Evolutionary conservation across 2,797 vertebrate species (phyloP).

Genomic region (Botia kubotai): DNA sequence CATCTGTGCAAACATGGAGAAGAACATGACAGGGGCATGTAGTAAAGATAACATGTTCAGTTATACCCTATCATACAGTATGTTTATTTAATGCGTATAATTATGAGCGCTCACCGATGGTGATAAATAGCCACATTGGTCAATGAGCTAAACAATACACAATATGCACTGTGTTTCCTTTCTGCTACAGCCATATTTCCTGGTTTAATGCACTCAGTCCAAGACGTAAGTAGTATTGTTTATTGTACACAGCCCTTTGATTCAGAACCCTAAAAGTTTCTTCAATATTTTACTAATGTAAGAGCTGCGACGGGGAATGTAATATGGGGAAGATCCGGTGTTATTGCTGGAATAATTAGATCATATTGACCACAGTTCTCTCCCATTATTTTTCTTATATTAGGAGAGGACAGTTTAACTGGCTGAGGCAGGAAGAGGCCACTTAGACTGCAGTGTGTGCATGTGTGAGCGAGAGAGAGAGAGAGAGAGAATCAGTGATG

Average conservation of each 20-base stretch:
- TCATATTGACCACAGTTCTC: neutral
- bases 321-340: neutral
- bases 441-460: neutral
- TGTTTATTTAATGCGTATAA: constrained; percentile 14
- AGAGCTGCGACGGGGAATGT: neutral
- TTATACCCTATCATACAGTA: neutral
- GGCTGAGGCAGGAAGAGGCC: constrained; percentile 7
- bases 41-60: neutral
- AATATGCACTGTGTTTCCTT: neutral
- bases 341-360: constrained; percentile 29
- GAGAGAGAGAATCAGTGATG: neutral
- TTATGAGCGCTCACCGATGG: neutral
- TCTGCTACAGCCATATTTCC: neutral
- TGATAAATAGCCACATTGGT: neutral
- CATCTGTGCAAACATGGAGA: constrained; percentile 35
- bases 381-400: constrained; percentile 12
- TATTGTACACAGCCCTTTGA: neutral
- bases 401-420: constrained; percentile 7
- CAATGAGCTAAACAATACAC: neutral
- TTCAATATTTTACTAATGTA: neutral
- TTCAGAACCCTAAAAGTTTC: neutral
- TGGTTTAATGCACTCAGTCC: neutral
- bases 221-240: neutral
- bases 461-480: neutral
- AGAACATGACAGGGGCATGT: neutral